These are phyloP conservation scores for Danio jaintianensis DNA, from an alignment of 2,797 vertebrate genomes.

Conservation along the genomic window DNA sequence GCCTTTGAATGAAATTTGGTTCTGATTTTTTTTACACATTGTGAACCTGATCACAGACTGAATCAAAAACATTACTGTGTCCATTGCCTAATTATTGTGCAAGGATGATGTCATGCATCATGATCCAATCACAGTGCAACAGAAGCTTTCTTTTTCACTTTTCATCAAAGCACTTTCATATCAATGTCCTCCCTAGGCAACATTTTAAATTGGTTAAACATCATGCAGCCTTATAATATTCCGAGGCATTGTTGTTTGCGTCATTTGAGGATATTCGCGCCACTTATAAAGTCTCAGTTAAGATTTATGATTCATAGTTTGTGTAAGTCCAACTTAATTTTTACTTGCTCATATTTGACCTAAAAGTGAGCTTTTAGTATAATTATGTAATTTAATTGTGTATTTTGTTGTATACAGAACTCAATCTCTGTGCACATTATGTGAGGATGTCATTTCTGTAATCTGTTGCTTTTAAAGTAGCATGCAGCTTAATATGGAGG, in stretches of 20 bases:
- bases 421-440: not conserved
- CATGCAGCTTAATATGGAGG: not conserved
- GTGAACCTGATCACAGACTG: not conserved
- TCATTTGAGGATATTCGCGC: not conserved
- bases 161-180: not conserved
- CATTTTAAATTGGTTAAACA: not conserved
- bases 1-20: not conserved
- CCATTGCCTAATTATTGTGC: not conserved
- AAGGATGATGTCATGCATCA: not conserved
- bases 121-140: not conserved
- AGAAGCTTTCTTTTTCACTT: conserved; percentile 5
- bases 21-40: not conserved
- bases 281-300: too few species aligned
- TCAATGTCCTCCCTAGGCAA: not conserved
- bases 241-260: not conserved
- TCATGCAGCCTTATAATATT: not conserved
- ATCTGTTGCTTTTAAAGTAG: not conserved
- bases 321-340: too few species aligned
- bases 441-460: not conserved
- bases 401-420: not conserved
- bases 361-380: too few species aligned
- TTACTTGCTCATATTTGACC: too few species aligned
- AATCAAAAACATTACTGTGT: not conserved
- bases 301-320: too few species aligned
- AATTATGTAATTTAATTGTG: not conserved